Base-by-base conservation (phyloP, 2,113 vertebrate species). In the Rhipidura dahli region DNA sequence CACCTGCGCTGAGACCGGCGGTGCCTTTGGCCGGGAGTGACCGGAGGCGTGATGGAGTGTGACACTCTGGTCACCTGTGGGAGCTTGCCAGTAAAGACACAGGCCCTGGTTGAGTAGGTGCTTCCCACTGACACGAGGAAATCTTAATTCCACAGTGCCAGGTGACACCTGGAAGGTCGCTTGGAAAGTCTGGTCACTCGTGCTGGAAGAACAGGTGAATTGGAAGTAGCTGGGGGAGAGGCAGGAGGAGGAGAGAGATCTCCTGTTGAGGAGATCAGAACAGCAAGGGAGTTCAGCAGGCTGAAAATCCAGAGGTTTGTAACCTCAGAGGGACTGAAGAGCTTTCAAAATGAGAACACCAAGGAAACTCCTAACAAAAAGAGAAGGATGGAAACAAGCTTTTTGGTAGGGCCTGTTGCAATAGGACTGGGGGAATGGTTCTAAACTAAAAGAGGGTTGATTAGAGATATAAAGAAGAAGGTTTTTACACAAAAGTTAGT, bases 51-150 rank as follows among this genome's bases (percentile, higher is more conserved):
- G 27, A 1, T 0, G 3, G 14, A 18, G 0, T 21, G 35, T 28
- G 2, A 18, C 10, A 3, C 28, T 15, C 28, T 1, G 26, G 39
- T 7, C 13, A 0, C 3, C 21, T 0, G 0, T 26, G 60, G 37
- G 31, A 37, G 50, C 44, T 49, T 1, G 39, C 19, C 2, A 6
- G 12, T 21, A 13, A 50, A 28, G 21, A 33, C 37, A 8, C 4
- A 0, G 51, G 12, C 27, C 21, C 11, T 51, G 20, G 27, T 12
- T 31, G 13, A 57, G 5, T 8, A 15, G 35, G 12, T 49, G 9
- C 57, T 57, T 70, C 51, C 42, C 26, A 3, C 20, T 16, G 40
- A 18, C 30, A 14, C 0, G 2, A n/a, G 44, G 40, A 83, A 40
- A 33, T 10, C 28, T 23, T 28, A 60, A 35, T 51, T 39, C 31